These are phyloP conservation scores for Thunnus thynnus DNA, from an alignment of 2,113 vertebrate species.

Conservation along the genomic window DNA sequence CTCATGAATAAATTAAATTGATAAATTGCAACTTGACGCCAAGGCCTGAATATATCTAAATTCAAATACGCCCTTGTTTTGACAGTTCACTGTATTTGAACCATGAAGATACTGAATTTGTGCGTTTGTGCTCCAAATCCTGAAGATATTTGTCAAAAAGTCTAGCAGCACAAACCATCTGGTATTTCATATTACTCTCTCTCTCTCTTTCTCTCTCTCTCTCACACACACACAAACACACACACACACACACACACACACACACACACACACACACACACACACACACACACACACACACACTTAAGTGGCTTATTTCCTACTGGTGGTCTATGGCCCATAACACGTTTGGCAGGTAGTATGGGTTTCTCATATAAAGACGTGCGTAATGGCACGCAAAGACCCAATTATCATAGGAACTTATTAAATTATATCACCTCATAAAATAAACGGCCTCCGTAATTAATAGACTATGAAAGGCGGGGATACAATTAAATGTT, in stretches of 20 bases:
- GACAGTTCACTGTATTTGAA: neutral
- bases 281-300: conserved; percentile 23
- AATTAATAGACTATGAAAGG: conserved; percentile 73
- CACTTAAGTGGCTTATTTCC: conserved; percentile 50
- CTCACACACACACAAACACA: conserved; percentile 8
- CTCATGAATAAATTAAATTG: neutral
- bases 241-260: conserved; percentile 1
- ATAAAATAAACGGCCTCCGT: conserved; percentile 77
- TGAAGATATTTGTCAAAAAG: conserved; percentile 22
- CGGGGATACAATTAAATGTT: conserved; percentile 27
- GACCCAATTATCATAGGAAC: conserved; percentile 59
- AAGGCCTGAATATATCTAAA: neutral
- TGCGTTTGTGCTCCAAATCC: neutral
- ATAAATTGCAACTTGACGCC: neutral
- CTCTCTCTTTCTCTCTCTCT: neutral
- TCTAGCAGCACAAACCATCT: conserved; percentile 12
- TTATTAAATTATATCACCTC: conserved; percentile 81
- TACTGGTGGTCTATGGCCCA: conserved; percentile 64
- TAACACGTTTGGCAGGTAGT: conserved; percentile 72
- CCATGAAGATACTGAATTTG: neutral
- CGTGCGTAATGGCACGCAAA: conserved; percentile 46
- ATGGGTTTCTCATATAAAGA: conserved; percentile 59
- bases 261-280: conserved; percentile 22
- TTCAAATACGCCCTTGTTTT: neutral
- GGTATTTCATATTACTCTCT: conserved; percentile 25